These are phyloP conservation scores for Drosophila sp. DNA, from an alignment of 1,140 invertebrate genomes.

Conservation along the genomic window DNA sequence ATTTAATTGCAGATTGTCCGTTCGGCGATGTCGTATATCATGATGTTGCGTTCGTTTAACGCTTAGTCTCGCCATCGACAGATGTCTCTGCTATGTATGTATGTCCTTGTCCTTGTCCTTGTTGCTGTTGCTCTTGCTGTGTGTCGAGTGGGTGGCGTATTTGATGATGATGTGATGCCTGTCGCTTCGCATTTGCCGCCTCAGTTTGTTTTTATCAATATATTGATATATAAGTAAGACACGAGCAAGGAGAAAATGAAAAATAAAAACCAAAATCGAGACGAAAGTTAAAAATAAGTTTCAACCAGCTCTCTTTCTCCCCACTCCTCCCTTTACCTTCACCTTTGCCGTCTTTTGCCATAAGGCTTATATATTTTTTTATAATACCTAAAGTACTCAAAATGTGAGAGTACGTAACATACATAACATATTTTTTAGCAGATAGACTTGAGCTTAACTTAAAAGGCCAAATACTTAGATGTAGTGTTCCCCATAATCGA, in stretches of 20 bases:
- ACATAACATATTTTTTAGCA: too few relatives aligned
- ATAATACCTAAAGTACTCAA: too few relatives aligned
- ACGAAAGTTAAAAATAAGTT: slow-evolving; percentile 50
- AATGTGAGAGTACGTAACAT: too few relatives aligned
- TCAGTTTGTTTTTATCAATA: slow-evolving; percentile 27
- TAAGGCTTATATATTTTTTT: background rate
- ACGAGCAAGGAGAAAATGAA: background rate
- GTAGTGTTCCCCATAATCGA: too few relatives aligned
- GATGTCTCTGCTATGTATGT: too few relatives aligned
- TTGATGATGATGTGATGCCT: background rate
- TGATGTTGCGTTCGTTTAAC: slow-evolving; percentile 71
- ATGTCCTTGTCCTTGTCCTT: background rate
- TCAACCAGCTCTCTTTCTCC: background rate
- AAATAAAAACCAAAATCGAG: background rate
- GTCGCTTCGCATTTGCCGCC: slow-evolving; percentile 28
- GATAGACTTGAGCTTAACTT: too few relatives aligned
- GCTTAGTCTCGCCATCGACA: slow-evolving; percentile 19
- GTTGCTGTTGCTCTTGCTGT: background rate
- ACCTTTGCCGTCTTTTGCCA: background rate
- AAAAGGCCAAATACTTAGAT: too few relatives aligned
- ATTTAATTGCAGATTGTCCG: slow-evolving; percentile 54
- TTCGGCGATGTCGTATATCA: slow-evolving; percentile 66
- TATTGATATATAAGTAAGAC: background rate
- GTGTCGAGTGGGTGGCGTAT: background rate
- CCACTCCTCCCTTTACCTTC: background rate